Conservation (phyloP, 2,113 vertebrate genomes). For the Ondatra zibethicus region DNA sequence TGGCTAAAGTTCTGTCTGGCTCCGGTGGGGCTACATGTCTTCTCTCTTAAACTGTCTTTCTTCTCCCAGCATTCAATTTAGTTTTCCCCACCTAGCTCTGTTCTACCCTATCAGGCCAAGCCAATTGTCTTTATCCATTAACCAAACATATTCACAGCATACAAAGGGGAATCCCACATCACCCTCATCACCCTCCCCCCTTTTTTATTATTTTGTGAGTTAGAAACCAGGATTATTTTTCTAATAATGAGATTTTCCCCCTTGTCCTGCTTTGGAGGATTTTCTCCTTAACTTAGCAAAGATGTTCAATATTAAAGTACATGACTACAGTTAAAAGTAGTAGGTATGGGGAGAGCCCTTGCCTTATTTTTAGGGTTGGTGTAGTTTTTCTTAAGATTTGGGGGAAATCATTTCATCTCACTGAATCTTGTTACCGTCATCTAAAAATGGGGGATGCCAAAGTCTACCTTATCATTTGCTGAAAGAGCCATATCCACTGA, state of each 20-base stretch:
- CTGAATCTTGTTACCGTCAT: background rate
- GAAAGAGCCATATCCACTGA: background rate
- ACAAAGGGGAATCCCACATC: no score
- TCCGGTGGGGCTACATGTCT: no score
- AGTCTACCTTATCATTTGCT: background rate
- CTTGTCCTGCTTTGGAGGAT: background rate
- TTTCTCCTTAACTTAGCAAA: background rate
- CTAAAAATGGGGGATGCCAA: constrained; percentile 5
- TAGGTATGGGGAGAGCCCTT: background rate
- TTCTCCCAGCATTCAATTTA: no score
- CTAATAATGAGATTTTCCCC: background rate
- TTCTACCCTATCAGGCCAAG: no score
- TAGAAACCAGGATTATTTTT: background rate
- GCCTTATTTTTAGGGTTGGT: background rate
- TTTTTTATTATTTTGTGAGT: no score
- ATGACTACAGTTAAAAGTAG: background rate
- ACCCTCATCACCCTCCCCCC: no score
- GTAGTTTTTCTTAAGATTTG: constrained; percentile 10
- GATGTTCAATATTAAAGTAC: background rate
- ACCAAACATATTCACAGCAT: no score
- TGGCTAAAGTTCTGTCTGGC: no score
- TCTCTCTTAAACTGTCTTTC: no score
- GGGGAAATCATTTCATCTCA: background rate
- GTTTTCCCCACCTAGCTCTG: no score
- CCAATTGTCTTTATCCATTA: no score